A percentile compares a stretch with the other conserved stretches of the same genome.
Conservation (phyloP, 2,888 invertebrate species). For the Habroteleia sp. region DNA sequence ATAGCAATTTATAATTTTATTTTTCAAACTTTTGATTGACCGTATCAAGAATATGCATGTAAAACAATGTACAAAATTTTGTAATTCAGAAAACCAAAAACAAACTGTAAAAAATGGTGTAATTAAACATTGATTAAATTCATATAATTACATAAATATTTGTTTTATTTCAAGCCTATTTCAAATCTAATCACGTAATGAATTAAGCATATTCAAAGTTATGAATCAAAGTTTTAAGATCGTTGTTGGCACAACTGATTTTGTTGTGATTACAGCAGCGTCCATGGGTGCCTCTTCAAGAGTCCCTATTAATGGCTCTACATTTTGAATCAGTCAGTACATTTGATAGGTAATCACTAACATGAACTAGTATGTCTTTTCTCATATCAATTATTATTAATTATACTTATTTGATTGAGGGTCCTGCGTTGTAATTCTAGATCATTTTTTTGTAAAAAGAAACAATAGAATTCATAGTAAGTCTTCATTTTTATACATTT, state of each 20-base stretch:
- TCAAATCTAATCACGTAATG: not conserved
- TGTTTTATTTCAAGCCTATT: slow-evolving; percentile 13
- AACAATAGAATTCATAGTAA: no score
- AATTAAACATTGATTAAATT: slow-evolving; percentile 43
- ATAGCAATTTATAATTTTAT: not conserved
- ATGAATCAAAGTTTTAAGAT: slow-evolving; percentile 64
- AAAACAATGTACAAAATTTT: slow-evolving; percentile 5
- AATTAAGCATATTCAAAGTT: slow-evolving; percentile 12
- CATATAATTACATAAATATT: slow-evolving; percentile 37
- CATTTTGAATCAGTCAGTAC: slow-evolving; percentile 81
- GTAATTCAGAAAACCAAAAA: slow-evolving; percentile 15
- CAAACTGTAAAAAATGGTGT: slow-evolving; percentile 29
- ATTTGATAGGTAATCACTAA: slow-evolving; percentile 81
- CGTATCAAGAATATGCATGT: not conserved
- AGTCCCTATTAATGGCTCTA: slow-evolving; percentile 80
- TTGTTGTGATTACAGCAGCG: slow-evolving; percentile 81
- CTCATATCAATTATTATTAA: slow-evolving; percentile 63
- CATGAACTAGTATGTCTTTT: slow-evolving; percentile 78
- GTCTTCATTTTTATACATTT: no score
- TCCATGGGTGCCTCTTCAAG: slow-evolving; percentile 79
- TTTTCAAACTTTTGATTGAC: no score
- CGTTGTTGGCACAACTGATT: slow-evolving; percentile 81
- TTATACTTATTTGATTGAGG: no score
- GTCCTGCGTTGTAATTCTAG: no score
- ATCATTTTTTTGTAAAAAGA: no score